A percentile compares a stretch with the other conserved stretches of the same genome.
These are phyloP conservation scores for Araneus ventricosus DNA, from an alignment of 1,140 invertebrate species.

Conservation along the genomic window DNA sequence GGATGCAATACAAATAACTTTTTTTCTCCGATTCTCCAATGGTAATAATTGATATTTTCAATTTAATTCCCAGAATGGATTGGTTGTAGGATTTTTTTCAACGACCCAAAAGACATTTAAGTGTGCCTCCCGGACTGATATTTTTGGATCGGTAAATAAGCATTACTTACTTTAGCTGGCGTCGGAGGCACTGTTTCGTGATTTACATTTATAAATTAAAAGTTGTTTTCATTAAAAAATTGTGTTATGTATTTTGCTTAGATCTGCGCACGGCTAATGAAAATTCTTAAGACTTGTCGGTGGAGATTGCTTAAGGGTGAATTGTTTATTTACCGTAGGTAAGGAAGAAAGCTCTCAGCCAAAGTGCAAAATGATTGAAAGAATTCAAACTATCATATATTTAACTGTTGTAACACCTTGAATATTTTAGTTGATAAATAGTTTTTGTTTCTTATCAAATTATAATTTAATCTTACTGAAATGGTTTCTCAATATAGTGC, in stretches of 20 bases:
- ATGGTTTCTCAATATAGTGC: no score
- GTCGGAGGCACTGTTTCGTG: neutral
- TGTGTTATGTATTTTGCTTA: neutral
- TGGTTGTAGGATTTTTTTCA: neutral
- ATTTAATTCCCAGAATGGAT: neutral
- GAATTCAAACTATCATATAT: no score
- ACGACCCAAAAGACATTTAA: neutral
- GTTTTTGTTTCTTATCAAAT: no score
- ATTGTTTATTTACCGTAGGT: neutral
- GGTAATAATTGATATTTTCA: conserved; percentile 22
- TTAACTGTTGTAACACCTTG: no score
- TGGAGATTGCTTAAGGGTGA: neutral
- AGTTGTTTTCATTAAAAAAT: neutral
- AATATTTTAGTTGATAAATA: no score
- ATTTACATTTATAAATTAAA: neutral
- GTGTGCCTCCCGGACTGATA: neutral
- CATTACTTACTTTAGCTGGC: neutral
- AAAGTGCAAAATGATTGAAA: no score
- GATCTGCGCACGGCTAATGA: neutral
- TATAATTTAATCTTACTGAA: no score
- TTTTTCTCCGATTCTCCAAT: neutral
- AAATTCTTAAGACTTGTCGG: neutral
- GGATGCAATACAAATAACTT: conserved; percentile 14
- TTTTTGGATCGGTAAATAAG: conserved; percentile 1
- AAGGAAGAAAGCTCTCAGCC: neutral